Percentiles rank a stretch among this genome's conserved stretches.
Evolutionary conservation across 1,140 invertebrate species (phyloP).

Genomic region (Catajapyx aquilonaris): DNA sequence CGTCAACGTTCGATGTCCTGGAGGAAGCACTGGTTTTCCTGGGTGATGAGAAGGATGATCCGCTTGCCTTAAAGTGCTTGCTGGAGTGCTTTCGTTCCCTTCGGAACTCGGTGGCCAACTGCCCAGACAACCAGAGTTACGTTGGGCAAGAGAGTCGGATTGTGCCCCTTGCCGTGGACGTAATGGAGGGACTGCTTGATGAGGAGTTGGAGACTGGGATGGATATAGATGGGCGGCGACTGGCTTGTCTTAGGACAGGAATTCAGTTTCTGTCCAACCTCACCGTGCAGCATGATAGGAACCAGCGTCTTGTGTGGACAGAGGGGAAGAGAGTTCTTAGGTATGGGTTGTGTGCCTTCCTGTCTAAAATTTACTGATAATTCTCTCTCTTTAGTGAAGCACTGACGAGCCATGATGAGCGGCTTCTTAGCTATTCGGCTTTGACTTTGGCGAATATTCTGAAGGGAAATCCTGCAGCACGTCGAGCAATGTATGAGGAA

Average conservation of each 20-base stretch:
- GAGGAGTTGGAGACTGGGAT: too few relatives aligned
- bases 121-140: not conserved
- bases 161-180: not conserved
- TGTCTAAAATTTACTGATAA: constrained; percentile 3
- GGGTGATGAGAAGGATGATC: not conserved
- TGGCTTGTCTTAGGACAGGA: constrained; percentile 8
- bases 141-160: not conserved
- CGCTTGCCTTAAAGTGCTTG: not conserved
- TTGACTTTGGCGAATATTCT: constrained; percentile 13
- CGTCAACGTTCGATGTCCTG: too few relatives aligned
- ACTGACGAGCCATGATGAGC: constrained; percentile 7
- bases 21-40: too few relatives aligned
- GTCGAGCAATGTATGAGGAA: constrained; percentile 9
- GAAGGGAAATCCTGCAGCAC: constrained; percentile 3
- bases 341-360: constrained; percentile 5
- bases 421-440: constrained; percentile 9
- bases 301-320: constrained; percentile 9
- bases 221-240: not conserved
- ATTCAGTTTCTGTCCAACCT: constrained; percentile 14
- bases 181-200: not conserved
- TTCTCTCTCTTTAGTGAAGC: constrained; percentile 7
- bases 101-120: constrained; percentile 2
- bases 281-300: constrained; percentile 11
- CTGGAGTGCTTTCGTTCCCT: constrained; percentile 1
- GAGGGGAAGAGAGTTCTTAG: constrained; percentile 7